phyloP scores from a whole-genome alignment of 1,140 invertebrate genomes.

The Diabrotica undecimpunctata region DNA sequence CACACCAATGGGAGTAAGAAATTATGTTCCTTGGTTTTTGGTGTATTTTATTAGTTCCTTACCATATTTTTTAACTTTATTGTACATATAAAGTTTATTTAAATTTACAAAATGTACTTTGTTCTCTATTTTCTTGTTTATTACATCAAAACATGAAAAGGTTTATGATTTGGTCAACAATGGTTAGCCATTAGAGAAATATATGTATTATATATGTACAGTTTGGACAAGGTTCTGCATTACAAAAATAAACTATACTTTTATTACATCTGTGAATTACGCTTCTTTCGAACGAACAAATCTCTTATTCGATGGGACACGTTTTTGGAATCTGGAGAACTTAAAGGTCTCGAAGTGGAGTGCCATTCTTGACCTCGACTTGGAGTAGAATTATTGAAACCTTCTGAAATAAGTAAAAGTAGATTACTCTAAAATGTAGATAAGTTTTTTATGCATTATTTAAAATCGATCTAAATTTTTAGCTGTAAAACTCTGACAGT shows the following conservation, averaged over 20 bases:
- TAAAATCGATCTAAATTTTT: too few species aligned
- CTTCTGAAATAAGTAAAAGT: slow-evolving; percentile 17
- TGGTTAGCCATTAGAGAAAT: not conserved
- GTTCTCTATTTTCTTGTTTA: not conserved
- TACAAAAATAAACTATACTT: slow-evolving; percentile 4
- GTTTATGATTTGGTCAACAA: not conserved
- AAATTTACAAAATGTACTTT: not conserved
- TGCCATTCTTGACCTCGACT: slow-evolving; percentile 26
- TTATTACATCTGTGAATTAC: slow-evolving; percentile 36
- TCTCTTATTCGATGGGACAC: slow-evolving; percentile 35
- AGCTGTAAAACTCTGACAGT: too few species aligned
- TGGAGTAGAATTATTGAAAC: not conserved
- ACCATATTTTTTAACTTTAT: not conserved
- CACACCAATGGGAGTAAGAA: too few species aligned
- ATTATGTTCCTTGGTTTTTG: too few species aligned
- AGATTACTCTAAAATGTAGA: not conserved
- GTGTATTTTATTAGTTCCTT: not conserved
- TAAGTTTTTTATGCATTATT: too few species aligned
- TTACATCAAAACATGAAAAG: not conserved
- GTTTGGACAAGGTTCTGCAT: not conserved
- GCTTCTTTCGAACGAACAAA: slow-evolving; percentile 34
- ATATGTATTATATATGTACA: not conserved
- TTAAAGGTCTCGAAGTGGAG: slow-evolving; percentile 28
- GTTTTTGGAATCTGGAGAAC: slow-evolving; percentile 32
- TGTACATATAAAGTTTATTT: not conserved